Evolutionary conservation across 2,888 invertebrate species (phyloP).

Genomic region (Folsomia manolachei): DNA sequence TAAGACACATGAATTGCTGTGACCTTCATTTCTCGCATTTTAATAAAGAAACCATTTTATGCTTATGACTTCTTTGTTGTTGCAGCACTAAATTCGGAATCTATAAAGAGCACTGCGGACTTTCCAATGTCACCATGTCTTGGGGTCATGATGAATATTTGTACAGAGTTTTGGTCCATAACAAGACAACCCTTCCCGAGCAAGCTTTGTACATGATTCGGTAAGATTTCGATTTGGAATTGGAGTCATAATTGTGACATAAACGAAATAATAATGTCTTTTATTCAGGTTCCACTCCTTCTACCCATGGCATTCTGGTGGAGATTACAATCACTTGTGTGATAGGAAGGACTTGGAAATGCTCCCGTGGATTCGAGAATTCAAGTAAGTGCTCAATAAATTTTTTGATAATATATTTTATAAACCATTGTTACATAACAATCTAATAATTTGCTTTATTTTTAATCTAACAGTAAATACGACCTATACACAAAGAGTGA

Average conservation of each 20-base stretch:
- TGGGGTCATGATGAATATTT: conserved; percentile 98
- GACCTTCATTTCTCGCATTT: neutral
- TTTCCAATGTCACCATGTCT: conserved; percentile 81
- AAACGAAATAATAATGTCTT: too few relatives aligned
- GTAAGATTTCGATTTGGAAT: too few relatives aligned
- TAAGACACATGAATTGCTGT: too few relatives aligned
- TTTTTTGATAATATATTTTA: neutral
- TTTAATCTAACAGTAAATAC: conserved; percentile 85
- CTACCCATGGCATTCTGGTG: conserved; percentile 93
- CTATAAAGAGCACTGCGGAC: conserved; percentile 80
- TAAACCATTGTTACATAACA: neutral
- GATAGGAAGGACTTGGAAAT: conserved; percentile 72
- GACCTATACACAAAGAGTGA: conserved; percentile 88
- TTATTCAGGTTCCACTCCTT: conserved; percentile 98
- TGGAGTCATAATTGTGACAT: too few relatives aligned
- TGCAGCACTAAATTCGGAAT: conserved; percentile 81
- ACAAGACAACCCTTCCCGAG: conserved; percentile 75
- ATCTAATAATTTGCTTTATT: too few relatives aligned
- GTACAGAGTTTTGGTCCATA: conserved; percentile 78
- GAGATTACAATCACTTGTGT: conserved; percentile 79
- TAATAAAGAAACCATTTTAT: too few relatives aligned
- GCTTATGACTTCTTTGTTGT: conserved; percentile 11
- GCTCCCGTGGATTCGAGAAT: conserved; percentile 74
- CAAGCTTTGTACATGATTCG: conserved; percentile 82
- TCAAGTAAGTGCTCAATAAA: conserved; percentile 91